Percentiles rank a stretch among this genome's conserved stretches.
phyloP scores from a whole-genome alignment of 1,140 invertebrate species.

The Nylanderia fulva region DNA sequence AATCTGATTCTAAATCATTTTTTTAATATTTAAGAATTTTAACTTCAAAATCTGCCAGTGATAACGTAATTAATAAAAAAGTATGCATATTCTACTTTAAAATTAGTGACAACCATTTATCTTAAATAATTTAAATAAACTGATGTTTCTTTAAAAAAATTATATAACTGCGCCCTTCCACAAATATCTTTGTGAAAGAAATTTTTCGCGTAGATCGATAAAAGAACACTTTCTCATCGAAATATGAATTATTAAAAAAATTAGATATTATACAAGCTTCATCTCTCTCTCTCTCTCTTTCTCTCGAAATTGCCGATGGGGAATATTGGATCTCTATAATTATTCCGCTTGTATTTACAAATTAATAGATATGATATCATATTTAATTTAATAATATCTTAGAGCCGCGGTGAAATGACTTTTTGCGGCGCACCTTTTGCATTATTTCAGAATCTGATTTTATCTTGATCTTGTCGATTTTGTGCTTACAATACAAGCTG shows the following conservation, averaged over 20 bases:
- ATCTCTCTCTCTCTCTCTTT: no score
- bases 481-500: slow-evolving; percentile 30
- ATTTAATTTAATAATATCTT: slow-evolving; percentile 30
- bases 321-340: slow-evolving; percentile 1
- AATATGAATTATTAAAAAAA: background rate
- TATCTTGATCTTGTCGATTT: slow-evolving; percentile 61
- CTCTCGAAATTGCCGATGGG: background rate
- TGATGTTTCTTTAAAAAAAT: background rate
- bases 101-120: background rate
- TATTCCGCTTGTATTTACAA: slow-evolving; percentile 21
- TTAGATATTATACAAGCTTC: background rate
- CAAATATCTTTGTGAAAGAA: background rate
- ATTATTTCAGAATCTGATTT: slow-evolving; percentile 64
- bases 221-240: background rate
- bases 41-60: no score
- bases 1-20: no score
- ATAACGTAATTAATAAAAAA: background rate
- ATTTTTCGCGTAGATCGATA: background rate
- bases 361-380: slow-evolving; percentile 10
- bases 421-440: slow-evolving; percentile 10
- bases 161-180: background rate
- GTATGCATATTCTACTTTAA: background rate
- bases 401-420: background rate
- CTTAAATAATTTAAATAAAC: background rate
- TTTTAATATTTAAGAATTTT: no score